Percentiles rank a stretch among this genome's conserved stretches.
Evolutionary conservation across 2,888 invertebrate species (phyloP).

Genomic region (Xestia xanthographa): DNA sequence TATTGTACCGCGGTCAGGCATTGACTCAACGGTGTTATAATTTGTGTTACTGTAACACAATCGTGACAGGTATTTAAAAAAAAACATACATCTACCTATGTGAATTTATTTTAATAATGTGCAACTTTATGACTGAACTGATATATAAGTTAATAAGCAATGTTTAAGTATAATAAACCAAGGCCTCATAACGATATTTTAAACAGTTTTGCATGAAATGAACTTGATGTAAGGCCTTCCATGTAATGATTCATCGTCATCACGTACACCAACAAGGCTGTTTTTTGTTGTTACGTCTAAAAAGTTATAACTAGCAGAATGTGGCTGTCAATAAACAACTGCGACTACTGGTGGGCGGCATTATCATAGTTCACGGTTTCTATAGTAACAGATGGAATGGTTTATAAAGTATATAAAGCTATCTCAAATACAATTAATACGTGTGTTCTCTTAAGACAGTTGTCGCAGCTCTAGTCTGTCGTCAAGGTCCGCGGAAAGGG

Average conservation of each 20-base stretch:
- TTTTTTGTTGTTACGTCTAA: conserved; percentile 16
- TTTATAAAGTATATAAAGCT: background rate
- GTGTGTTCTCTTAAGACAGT: background rate
- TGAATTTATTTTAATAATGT: conserved; percentile 15
- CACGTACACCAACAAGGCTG: conserved; percentile 18
- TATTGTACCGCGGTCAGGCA: background rate
- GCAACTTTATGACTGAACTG: conserved; percentile 12
- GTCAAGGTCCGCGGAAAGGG: background rate
- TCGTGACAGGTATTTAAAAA: conserved; percentile 23
- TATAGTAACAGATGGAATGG: background rate
- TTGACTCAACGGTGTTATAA: background rate
- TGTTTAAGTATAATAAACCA: background rate
- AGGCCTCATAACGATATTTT: background rate
- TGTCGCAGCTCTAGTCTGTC: background rate
- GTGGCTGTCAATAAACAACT: background rate
- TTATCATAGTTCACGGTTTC: background rate
- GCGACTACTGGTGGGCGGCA: background rate
- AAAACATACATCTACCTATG: conserved; percentile 10
- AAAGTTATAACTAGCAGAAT: background rate
- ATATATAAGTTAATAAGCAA: background rate
- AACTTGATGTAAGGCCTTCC: conserved; percentile 13
- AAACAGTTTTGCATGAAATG: background rate
- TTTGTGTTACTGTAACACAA: conserved; percentile 41
- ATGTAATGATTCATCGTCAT: conserved; percentile 19
- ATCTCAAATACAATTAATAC: background rate